Evolutionary conservation across 2,113 vertebrate genomes (phyloP).

Genomic region (Ciconia maguari): DNA sequence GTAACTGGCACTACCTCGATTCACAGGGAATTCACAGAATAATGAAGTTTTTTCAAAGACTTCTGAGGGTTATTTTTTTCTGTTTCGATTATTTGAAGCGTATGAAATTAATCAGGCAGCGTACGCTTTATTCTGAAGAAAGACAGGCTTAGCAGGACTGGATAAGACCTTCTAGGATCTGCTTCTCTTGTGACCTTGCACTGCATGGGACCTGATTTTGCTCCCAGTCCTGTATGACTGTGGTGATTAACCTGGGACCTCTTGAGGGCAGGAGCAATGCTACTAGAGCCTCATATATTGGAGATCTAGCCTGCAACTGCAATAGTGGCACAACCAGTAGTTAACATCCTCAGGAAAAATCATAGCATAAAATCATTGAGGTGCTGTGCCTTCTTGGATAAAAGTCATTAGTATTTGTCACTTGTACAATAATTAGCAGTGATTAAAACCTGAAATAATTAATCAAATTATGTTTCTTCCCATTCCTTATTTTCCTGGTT

Average conservation of each 20-base stretch:
- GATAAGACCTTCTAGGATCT: not conserved
- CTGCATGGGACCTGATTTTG: not conserved
- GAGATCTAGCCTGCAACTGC: not conserved
- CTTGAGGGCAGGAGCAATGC: accelerated
- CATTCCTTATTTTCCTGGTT: not conserved
- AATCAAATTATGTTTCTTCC: not conserved
- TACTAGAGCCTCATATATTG: not conserved
- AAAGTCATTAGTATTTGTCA: not conserved
- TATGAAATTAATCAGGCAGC: not conserved
- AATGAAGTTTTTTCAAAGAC: not conserved
- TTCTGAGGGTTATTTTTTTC: not conserved
- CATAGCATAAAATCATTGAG: not conserved
- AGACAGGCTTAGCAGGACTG: not conserved
- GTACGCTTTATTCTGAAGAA: not conserved
- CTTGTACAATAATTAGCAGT: not conserved
- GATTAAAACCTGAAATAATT: not conserved
- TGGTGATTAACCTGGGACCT: not conserved
- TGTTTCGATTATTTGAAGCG: not conserved
- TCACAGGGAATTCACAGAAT: not conserved
- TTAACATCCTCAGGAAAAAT: not conserved
- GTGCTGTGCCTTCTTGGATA: not conserved
- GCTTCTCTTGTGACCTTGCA: not conserved
- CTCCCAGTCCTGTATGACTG: not conserved
- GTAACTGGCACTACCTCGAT: not conserved
- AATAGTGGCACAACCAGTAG: not conserved